A percentile compares a stretch with the other conserved stretches of the same genome.
Evolutionary conservation across 2,888 invertebrate genomes (phyloP).

Genomic region (Volucella zonaria): DNA sequence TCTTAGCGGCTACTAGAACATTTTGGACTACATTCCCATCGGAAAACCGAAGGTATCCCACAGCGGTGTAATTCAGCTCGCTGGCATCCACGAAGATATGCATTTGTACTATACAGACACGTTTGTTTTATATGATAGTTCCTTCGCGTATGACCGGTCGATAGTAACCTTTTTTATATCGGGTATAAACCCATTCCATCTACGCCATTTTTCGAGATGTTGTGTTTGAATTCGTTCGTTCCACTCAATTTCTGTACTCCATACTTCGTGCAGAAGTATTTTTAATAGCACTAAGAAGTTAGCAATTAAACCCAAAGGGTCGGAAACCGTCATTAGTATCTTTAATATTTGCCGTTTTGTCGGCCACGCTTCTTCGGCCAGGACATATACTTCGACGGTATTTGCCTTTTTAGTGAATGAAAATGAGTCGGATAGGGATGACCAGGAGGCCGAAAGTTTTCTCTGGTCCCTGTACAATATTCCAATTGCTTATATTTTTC

Average conservation of each 20-base stretch:
- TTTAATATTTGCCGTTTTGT: conserved; percentile 27
- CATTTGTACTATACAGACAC: conserved; percentile 23
- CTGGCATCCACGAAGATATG: conserved; percentile 68
- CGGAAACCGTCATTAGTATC: conserved; percentile 33
- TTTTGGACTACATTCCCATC: conserved; percentile 29
- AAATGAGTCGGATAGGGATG: neutral
- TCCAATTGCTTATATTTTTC: conserved; percentile 8
- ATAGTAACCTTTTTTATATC: neutral
- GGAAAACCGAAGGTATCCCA: conserved; percentile 64
- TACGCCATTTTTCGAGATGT: conserved; percentile 3
- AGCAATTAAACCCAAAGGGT: conserved; percentile 32
- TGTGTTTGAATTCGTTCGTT: neutral
- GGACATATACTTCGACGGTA: neutral
- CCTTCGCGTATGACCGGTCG: conserved; percentile 8
- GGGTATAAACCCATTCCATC: conserved; percentile 7
- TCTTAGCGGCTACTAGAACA: conserved; percentile 60
- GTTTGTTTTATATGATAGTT: neutral
- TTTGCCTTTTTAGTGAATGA: conserved; percentile 8
- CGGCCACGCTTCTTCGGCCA: conserved; percentile 14
- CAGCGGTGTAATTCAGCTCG: conserved; percentile 68
- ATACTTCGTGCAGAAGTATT: conserved; percentile 15
- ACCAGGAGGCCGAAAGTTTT: conserved; percentile 31
- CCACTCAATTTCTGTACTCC: conserved; percentile 13
- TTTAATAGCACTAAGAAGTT: conserved; percentile 22
- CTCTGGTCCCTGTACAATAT: neutral